Conservation (phyloP, 1,140 invertebrate species). For the Tribolium madens region DNA sequence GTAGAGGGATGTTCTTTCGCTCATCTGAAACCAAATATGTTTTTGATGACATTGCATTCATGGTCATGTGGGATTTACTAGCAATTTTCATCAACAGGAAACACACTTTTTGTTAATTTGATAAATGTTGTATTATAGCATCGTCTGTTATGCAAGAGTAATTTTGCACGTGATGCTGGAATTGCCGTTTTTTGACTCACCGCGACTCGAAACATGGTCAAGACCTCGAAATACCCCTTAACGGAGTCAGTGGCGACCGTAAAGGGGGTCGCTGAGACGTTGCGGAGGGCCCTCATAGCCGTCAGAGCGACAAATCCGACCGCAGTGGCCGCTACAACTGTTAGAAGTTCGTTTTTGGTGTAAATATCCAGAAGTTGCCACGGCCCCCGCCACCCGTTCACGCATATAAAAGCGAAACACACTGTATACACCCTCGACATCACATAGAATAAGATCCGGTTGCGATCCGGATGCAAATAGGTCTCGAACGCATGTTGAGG, state of each 20-base stretch:
- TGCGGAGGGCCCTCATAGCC: conserved; percentile 77
- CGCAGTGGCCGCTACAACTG: conserved; percentile 72
- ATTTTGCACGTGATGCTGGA: too few species aligned
- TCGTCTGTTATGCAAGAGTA: not conserved
- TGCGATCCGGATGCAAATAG: conserved; percentile 75
- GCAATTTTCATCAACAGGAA: not conserved
- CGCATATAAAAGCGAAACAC: conserved; percentile 81
- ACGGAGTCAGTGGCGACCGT: conserved; percentile 79
- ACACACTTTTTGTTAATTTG: too few species aligned
- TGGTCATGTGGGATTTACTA: not conserved
- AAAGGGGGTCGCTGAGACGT: conserved; percentile 85
- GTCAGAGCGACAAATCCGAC: conserved; percentile 76
- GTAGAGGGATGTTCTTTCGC: conserved; percentile 77
- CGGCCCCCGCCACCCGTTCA: conserved; percentile 86
- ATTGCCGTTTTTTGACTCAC: conserved; percentile 69
- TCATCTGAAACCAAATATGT: conserved; percentile 71
- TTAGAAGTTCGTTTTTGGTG: conserved; percentile 71
- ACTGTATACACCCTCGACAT: conserved; percentile 81
- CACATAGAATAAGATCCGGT: conserved; percentile 77
- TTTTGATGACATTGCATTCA: not conserved
- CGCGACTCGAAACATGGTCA: conserved; percentile 82
- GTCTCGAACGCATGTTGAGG: conserved; percentile 74
- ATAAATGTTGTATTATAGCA: too few species aligned
- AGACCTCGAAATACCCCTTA: conserved; percentile 83
- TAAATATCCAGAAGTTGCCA: conserved; percentile 82